Percentiles rank a stretch among this genome's conserved stretches.
These are phyloP conservation scores for Murina feae DNA, from an alignment of 2,113 vertebrate genomes.

Conservation along the genomic window DNA sequence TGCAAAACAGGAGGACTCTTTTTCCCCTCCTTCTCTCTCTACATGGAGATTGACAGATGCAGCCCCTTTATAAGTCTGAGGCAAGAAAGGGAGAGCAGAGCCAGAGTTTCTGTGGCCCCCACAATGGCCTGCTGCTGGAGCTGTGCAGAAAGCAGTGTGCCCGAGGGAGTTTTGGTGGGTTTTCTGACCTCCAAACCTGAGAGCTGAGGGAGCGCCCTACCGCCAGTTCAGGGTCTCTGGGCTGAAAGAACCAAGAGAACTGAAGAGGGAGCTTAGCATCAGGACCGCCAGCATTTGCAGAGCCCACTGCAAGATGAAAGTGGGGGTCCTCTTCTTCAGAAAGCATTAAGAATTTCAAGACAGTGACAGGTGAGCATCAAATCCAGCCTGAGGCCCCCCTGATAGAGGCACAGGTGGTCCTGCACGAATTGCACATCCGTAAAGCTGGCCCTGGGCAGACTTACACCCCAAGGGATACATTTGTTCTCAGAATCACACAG, in stretches of 20 bases:
- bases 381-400: not conserved
- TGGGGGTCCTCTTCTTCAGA: not conserved
- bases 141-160: not conserved
- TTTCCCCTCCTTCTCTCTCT: not conserved
- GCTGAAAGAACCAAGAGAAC: not conserved
- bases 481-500: not conserved
- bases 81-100: not conserved
- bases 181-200: not conserved
- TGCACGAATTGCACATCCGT: accelerated
- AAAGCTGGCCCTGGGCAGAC: not conserved
- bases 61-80: not conserved
- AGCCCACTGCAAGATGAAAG: not conserved
- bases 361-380: not conserved
- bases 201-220: accelerated
- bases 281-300: too few relatives aligned
- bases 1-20: not conserved
- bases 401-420: accelerated
- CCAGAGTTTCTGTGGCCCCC: accelerated
- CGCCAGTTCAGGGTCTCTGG: not conserved
- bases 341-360: not conserved
- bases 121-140: too few relatives aligned
- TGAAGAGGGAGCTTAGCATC: not conserved
- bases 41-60: too few relatives aligned
- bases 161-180: not conserved
- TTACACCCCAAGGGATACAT: not conserved